phyloP scores from a whole-genome alignment of 2,113 vertebrate species.

The Chionodraco myersi region DNA sequence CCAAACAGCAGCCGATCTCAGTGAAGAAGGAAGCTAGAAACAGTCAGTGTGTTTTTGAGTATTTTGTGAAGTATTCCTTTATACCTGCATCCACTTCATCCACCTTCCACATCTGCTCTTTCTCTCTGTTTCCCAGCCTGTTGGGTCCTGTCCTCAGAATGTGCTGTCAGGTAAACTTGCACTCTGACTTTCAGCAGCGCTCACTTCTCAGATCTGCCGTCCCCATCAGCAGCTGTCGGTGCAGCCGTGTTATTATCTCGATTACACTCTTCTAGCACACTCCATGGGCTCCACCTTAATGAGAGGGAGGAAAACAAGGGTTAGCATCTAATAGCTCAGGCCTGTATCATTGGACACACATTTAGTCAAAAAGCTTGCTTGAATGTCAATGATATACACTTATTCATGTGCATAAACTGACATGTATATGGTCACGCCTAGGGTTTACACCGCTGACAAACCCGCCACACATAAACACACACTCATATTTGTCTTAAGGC shows the following conservation, averaged over 20 bases:
- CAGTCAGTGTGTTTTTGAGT: neutral
- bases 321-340: slow-evolving; percentile 39
- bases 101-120: slow-evolving; percentile 29
- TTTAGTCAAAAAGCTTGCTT: neutral
- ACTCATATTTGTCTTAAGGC: neutral
- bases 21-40: neutral
- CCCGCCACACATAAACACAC: neutral
- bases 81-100: neutral
- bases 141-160: slow-evolving; percentile 71
- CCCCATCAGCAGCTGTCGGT: slow-evolving; percentile 65
- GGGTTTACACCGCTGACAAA: neutral
- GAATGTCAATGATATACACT: neutral
- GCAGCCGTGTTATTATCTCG: slow-evolving; percentile 75
- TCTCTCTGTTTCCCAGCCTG: slow-evolving; percentile 52
- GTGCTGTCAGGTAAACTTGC: slow-evolving; percentile 55
- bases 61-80: neutral
- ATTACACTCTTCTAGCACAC: slow-evolving; percentile 68
- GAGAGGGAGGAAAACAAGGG: slow-evolving; percentile 57
- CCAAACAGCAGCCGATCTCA: neutral
- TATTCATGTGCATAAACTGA: neutral
- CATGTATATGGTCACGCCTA: neutral
- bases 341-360: slow-evolving; percentile 6
- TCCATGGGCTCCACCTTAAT: slow-evolving; percentile 68
- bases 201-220: slow-evolving; percentile 44
- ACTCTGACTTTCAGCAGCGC: slow-evolving; percentile 42